phyloP scores from a whole-genome alignment of 1,140 invertebrate genomes.

The Heliconius eleuchia region DNA sequence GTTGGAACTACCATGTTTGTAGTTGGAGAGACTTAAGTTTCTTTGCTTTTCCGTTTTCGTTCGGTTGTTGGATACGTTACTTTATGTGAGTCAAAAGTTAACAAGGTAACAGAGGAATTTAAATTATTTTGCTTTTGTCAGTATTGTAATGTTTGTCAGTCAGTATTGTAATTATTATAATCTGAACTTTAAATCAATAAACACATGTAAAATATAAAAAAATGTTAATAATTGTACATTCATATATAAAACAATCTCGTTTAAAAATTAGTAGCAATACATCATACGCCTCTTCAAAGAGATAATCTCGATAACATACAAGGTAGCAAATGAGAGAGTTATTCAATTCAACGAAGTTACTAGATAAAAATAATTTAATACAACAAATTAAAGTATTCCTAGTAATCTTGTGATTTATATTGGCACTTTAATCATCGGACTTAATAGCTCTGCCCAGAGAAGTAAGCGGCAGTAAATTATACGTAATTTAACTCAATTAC shows the following conservation, averaged over 20 bases:
- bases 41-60: conserved; percentile 9
- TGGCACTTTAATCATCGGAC: conserved; percentile 24
- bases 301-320: conserved; percentile 2
- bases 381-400: conserved; percentile 10
- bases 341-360: conserved; percentile 5
- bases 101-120: neutral
- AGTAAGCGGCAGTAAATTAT: conserved; percentile 33
- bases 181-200: no score
- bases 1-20: conserved; percentile 20
- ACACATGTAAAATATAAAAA: neutral
- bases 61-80: neutral
- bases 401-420: conserved; percentile 28
- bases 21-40: conserved; percentile 4
- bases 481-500: conserved; percentile 24
- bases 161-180: neutral
- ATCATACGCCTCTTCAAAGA: neutral
- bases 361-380: conserved; percentile 17
- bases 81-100: conserved; percentile 10
- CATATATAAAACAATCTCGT: neutral
- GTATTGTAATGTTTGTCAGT: neutral
- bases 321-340: conserved; percentile 1
- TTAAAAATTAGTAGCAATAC: neutral
- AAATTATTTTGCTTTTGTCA: neutral
- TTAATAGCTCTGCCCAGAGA: conserved; percentile 7
- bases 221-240: neutral